Conservation (phyloP, 2,888 invertebrate genomes). For the Microplitis manilae region DNA sequence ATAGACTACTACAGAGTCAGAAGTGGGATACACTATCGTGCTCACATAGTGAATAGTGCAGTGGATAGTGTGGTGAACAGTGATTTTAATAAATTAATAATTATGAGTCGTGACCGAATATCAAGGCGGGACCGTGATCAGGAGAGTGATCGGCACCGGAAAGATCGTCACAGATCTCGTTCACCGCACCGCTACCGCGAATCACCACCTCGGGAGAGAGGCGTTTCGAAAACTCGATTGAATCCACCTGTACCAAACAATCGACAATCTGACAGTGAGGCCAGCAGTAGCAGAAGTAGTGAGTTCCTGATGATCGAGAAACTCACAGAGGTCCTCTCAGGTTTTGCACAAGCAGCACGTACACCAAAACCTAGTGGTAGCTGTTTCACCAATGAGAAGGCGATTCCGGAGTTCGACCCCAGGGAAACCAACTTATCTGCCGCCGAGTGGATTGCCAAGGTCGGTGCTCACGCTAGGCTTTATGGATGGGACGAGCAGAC, state of each 20-base stretch:
- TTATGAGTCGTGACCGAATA: not conserved
- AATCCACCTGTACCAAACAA: not conserved
- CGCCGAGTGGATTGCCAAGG: conserved; percentile 21
- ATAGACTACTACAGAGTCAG: not conserved
- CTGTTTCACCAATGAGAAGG: conserved; percentile 17
- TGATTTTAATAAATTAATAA: not conserved
- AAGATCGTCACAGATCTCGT: not conserved
- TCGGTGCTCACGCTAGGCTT: not conserved
- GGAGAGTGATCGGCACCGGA: not conserved
- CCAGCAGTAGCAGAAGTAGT: not conserved
- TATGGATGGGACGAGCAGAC: conserved; percentile 25
- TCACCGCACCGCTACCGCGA: not conserved
- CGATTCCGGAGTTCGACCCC: conserved; percentile 21
- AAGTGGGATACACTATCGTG: not conserved
- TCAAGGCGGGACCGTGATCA: not conserved
- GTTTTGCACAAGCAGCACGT: not conserved
- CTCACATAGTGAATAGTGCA: not conserved
- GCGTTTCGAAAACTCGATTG: not conserved
- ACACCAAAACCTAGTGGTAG: not conserved
- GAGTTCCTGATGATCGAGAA: not conserved
- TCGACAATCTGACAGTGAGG: not conserved
- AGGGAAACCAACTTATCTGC: conserved; percentile 4
- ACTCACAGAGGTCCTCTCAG: not conserved
- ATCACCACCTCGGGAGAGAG: not conserved
- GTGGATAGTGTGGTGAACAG: not conserved